A percentile compares a stretch with the other conserved stretches of the same genome.
phyloP scores from a whole-genome alignment of 1,140 invertebrate genomes.

The Eriocheir sinensis region DNA sequence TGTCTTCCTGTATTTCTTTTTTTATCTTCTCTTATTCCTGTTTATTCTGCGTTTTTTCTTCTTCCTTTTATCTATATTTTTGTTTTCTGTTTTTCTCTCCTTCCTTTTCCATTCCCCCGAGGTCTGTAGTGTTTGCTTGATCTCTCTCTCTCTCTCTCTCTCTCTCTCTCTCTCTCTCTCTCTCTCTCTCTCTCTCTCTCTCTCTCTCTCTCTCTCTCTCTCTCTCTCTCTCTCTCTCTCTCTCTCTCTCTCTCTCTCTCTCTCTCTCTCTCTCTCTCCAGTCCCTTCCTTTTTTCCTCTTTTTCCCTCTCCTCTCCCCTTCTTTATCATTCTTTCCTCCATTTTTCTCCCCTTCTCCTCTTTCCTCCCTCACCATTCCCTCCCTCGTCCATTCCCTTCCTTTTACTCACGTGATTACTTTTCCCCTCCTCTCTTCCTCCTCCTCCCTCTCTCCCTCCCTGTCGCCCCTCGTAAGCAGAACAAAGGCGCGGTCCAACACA shows the following conservation, averaged over 20 bases:
- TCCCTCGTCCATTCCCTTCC: neutral
- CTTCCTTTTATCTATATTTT: neutral
- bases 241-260: neutral
- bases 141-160: neutral
- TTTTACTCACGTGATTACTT: too few species aligned
- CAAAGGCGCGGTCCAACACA: neutral
- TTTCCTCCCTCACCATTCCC: neutral
- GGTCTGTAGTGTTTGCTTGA: too few species aligned
- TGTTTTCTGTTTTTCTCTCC: neutral
- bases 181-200: neutral
- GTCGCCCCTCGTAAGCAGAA: neutral
- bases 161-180: slow-evolving; percentile 1
- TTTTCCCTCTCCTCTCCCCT: neutral
- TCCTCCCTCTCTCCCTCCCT: neutral
- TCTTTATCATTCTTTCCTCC: neutral
- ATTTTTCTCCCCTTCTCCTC: neutral
- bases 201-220: slow-evolving; percentile 6
- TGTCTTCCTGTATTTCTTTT: neutral
- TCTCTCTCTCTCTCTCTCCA: neutral
- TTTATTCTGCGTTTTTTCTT: neutral
- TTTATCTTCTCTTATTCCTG: neutral
- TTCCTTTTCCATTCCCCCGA: neutral
- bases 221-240: neutral
- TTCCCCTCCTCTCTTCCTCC: neutral
- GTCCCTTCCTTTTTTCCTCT: neutral